Conservation (phyloP, 2,113 vertebrate species). For the Dasyprocta punctata region DNA sequence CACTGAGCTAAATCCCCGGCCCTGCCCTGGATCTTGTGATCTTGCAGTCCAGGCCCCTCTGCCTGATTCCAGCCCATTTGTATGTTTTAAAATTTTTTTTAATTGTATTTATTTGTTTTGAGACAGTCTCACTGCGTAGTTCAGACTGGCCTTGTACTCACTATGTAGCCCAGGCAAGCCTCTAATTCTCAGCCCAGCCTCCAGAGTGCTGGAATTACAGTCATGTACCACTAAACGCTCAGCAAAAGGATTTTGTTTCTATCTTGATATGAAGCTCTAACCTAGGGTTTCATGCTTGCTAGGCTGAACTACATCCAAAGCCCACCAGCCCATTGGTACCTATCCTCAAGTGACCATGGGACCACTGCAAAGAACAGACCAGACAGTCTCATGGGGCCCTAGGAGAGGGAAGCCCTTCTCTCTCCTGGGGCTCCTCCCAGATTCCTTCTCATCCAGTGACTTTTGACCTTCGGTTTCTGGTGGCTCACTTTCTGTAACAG, state of each 20-base stretch:
- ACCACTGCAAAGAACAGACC: neutral
- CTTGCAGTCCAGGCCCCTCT: neutral
- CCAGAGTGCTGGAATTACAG: neutral
- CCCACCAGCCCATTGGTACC: neutral
- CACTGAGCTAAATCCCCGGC: no score
- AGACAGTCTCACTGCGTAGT: neutral
- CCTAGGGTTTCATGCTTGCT: neutral
- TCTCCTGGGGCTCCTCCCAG: neutral
- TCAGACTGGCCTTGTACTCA: neutral
- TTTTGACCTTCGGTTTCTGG: neutral
- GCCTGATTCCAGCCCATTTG: neutral
- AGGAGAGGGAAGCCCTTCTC: neutral
- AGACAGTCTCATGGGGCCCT: neutral
- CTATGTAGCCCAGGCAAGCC: neutral
- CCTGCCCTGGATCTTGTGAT: neutral
- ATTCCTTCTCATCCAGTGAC: neutral
- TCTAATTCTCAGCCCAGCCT: neutral
- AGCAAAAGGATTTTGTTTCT: neutral
- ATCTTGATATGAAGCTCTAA: neutral
- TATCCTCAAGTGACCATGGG: neutral
- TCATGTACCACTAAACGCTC: neutral
- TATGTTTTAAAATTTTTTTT: neutral
- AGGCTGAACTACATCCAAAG: neutral
- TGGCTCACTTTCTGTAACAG: neutral
- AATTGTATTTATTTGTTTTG: neutral